A percentile compares a stretch with the other conserved stretches of the same genome.
Conservation (phyloP, 1,140 invertebrate species). For the Thaumatotibia leucotreta region DNA sequence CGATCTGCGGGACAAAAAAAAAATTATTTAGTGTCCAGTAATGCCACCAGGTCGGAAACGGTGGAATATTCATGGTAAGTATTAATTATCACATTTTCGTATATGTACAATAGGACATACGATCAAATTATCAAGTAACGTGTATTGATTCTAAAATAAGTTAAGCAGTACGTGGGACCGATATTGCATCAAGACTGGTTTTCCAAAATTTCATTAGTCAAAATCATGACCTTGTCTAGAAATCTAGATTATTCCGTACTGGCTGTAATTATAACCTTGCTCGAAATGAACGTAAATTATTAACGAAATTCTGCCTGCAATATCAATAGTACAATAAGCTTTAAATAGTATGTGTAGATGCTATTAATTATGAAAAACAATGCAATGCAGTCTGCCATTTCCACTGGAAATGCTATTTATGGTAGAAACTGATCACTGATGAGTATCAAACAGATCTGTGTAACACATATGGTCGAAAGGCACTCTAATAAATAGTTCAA, state of each 20-base stretch:
- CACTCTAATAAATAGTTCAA: too few species aligned
- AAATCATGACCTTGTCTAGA: background rate
- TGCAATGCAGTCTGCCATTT: too few species aligned
- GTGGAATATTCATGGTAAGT: slow-evolving; percentile 79
- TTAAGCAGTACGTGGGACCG: background rate
- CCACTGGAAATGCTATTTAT: too few species aligned
- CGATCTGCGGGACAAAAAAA: background rate
- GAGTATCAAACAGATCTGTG: too few species aligned
- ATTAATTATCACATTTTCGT: slow-evolving; percentile 20
- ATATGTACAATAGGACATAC: background rate
- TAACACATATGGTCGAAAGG: too few species aligned
- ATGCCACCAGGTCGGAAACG: slow-evolving; percentile 72
- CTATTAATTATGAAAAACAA: too few species aligned
- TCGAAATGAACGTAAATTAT: background rate
- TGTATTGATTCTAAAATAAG: background rate
- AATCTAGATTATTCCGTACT: background rate
- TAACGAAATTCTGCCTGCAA: background rate
- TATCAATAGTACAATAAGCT: background rate
- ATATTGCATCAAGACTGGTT: background rate
- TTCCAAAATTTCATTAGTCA: background rate
- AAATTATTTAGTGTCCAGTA: slow-evolving; percentile 20
- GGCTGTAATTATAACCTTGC: background rate
- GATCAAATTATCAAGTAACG: background rate
- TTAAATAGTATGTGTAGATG: too few species aligned
- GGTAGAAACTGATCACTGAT: too few species aligned